Conservation (phyloP, 2,888 invertebrate species). For the Chirona hameri region DNA sequence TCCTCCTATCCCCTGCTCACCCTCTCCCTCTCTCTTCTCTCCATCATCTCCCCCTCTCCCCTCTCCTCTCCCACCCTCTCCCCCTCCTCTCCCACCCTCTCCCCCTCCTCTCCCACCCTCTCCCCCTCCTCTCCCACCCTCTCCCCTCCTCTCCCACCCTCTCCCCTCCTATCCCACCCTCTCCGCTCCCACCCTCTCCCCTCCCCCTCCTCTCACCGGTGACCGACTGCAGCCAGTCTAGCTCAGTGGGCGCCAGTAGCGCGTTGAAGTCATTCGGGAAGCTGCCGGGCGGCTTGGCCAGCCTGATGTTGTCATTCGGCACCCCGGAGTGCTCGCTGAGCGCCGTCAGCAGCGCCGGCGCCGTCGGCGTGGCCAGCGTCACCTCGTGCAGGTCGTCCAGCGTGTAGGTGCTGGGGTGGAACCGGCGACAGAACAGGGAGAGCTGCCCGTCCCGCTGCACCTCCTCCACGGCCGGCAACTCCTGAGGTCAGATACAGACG, state of each 20-base stretch:
- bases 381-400: conserved; percentile 48
- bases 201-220: not conserved
- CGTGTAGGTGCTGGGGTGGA: conserved; percentile 47
- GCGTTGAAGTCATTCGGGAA: conserved; percentile 64
- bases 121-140: too few relatives aligned
- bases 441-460: conserved; percentile 42
- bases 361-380: conserved; percentile 45
- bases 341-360: conserved; percentile 49
- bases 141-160: not conserved
- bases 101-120: too few relatives aligned
- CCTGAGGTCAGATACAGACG: conserved; percentile 32
- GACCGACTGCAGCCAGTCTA: conserved; percentile 53
- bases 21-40: too few relatives aligned
- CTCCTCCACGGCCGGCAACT: conserved; percentile 36
- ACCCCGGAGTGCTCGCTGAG: conserved; percentile 57
- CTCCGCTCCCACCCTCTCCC: too few relatives aligned
- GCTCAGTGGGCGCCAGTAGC: conserved; percentile 57
- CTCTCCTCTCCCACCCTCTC: not conserved
- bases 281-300: conserved; percentile 57
- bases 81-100: too few relatives aligned
- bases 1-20: too few relatives aligned
- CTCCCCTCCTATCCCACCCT: too few relatives aligned
- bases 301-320: conserved; percentile 59
- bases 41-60: too few relatives aligned
- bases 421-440: conserved; percentile 46